These are phyloP conservation scores for Eledona agricola DNA, from an alignment of 2,888 invertebrate genomes.

Conservation along the genomic window DNA sequence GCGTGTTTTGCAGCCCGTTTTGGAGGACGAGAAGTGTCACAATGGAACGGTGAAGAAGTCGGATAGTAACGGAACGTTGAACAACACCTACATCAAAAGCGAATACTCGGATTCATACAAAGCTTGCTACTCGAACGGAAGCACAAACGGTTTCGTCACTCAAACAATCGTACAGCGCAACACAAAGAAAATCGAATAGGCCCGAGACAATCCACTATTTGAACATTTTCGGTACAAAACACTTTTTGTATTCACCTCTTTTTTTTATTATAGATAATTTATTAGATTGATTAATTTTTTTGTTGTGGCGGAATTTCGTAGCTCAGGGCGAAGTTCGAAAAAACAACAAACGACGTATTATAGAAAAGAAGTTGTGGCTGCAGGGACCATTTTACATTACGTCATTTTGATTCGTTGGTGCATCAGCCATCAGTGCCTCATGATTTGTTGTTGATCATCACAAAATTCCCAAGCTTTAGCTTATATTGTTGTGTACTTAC, in stretches of 20 bases:
- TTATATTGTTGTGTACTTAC: conserved; percentile 38
- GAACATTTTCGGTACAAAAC: conserved; percentile 34
- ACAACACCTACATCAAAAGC: conserved; percentile 64
- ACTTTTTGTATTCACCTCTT: conserved; percentile 33
- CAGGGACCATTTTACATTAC: conserved; percentile 39
- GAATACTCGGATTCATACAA: conserved; percentile 68
- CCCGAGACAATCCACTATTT: conserved; percentile 14
- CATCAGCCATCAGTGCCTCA: conserved; percentile 49
- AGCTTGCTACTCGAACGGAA: conserved; percentile 71
- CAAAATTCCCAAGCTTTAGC: conserved; percentile 42
- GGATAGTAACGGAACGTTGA: conserved; percentile 55
- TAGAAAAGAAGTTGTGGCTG: conserved; percentile 31
- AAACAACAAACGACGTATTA: conserved; percentile 5
- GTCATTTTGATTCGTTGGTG: conserved; percentile 37
- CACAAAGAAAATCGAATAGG: conserved; percentile 50
- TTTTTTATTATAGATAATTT: conserved; percentile 32
- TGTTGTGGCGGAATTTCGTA: conserved; percentile 23
- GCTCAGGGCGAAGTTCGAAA: conserved; percentile 32
- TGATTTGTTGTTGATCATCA: conserved; percentile 39
- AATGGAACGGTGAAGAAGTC: conserved; percentile 56
- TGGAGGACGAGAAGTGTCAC: conserved; percentile 61
- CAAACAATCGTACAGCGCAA: conserved; percentile 52
- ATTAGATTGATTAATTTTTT: conserved; percentile 29
- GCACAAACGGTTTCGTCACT: conserved; percentile 70
- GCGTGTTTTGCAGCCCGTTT: conserved; percentile 68